Evolutionary conservation across 2,797 vertebrate species (phyloP).

Genomic region (Erpetoichthys calabaricus): DNA sequence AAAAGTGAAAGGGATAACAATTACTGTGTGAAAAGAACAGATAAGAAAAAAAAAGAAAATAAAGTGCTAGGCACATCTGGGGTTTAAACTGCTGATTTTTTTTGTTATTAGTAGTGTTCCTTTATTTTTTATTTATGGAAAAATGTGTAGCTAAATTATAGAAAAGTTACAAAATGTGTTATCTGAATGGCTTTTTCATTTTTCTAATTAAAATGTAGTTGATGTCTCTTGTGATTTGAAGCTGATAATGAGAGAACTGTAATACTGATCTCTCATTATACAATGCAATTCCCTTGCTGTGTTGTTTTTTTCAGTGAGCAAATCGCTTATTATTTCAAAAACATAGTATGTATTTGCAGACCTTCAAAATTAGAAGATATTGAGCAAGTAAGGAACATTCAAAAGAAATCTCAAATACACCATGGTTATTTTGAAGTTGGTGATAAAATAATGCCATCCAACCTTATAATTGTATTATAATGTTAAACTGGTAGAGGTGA

Average conservation of each 20-base stretch:
- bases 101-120: too few species aligned
- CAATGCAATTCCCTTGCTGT: constrained; percentile 41
- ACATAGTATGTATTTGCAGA: neutral
- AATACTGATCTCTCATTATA: constrained; percentile 57
- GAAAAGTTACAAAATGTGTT: neutral
- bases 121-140: too few species aligned
- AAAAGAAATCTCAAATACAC: too few species aligned
- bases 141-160: too few species aligned
- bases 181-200: constrained; percentile 18
- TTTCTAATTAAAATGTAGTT: constrained; percentile 44
- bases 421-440: too few species aligned
- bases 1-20: constrained; percentile 22
- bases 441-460: too few species aligned
- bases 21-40: constrained; percentile 23
- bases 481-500: too few species aligned
- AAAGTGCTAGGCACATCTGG: constrained; percentile 27
- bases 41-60: constrained; percentile 27
- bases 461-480: too few species aligned
- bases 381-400: too few species aligned
- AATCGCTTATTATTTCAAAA: constrained; percentile 16
- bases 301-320: constrained; percentile 23
- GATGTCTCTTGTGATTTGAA: constrained; percentile 36
- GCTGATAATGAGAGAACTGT: constrained; percentile 45
- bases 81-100: neutral
- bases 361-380: too few species aligned